These are phyloP conservation scores for Gavia stellata DNA, from an alignment of 2,113 vertebrate species.

Conservation along the genomic window DNA sequence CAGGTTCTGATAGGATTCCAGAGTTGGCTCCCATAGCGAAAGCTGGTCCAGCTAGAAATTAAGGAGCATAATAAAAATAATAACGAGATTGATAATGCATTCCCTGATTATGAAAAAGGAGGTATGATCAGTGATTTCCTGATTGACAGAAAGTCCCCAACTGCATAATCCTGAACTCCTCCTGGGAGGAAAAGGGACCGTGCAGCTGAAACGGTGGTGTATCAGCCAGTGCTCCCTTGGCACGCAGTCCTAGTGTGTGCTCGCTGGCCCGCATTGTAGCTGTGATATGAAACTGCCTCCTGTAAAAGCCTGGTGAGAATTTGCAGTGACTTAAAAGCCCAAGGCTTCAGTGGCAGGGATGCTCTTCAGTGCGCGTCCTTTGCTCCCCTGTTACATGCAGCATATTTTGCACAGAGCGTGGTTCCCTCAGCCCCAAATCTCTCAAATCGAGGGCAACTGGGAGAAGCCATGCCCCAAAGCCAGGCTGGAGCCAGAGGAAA, in stretches of 20 bases:
- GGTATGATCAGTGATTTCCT: background rate
- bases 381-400: background rate
- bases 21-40: background rate
- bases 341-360: background rate
- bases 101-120: background rate
- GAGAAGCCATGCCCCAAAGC: background rate
- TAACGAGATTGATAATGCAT: background rate
- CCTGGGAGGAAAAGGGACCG: background rate
- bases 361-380: rapidly evolving
- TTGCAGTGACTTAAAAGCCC: background rate
- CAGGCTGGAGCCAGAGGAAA: background rate
- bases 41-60: background rate
- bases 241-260: rapidly evolving
- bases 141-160: background rate
- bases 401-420: rapidly evolving
- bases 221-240: background rate
- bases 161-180: background rate
- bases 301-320: background rate
- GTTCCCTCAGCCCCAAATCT: background rate
- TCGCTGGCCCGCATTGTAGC: background rate
- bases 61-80: background rate
- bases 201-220: background rate
- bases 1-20: background rate
- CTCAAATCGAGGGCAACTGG: background rate
- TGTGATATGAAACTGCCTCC: background rate